Conservation (phyloP, 1,140 invertebrate genomes). For the Meloidogyne floridensis region DNA sequence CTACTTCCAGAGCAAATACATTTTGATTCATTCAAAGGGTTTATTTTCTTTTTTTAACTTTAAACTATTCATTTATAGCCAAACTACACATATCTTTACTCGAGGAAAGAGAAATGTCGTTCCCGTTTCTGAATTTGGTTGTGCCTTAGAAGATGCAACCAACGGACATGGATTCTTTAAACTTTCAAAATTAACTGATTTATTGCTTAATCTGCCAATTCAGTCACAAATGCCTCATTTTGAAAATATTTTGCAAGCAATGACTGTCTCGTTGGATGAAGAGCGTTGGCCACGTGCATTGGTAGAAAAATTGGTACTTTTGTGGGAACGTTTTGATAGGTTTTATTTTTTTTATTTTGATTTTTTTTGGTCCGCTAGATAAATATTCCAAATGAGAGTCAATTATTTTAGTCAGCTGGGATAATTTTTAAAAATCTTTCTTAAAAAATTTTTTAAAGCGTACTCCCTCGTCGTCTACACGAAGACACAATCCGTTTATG, state of each 20-base stretch:
- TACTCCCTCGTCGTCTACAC: constrained; percentile 48
- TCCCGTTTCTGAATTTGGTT: background rate
- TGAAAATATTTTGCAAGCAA: constrained; percentile 42
- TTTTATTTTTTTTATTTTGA: background rate
- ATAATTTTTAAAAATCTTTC: too few species aligned
- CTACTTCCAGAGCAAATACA: constrained; percentile 36
- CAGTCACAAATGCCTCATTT: constrained; percentile 48
- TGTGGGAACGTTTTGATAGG: constrained; percentile 47
- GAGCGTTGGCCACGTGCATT: constrained; percentile 23
- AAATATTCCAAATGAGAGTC: too few species aligned
- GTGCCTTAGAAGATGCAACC: constrained; percentile 13
- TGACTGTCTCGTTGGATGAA: constrained; percentile 40
- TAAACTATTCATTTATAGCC: background rate
- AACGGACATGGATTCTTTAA: constrained; percentile 4
- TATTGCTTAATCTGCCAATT: constrained; percentile 38
- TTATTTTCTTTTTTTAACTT: background rate
- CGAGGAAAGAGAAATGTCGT: background rate
- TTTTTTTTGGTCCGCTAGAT: too few species aligned
- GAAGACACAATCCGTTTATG: constrained; percentile 47
- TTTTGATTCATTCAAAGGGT: constrained; percentile 28
- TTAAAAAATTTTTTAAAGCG: constrained; percentile 18
- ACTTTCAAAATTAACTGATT: constrained; percentile 6
- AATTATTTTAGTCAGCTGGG: too few species aligned
- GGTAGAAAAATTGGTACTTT: constrained; percentile 36
- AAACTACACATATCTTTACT: background rate